Conservation (phyloP, 2,113 vertebrate species). For the Syngnathus typhle region DNA sequence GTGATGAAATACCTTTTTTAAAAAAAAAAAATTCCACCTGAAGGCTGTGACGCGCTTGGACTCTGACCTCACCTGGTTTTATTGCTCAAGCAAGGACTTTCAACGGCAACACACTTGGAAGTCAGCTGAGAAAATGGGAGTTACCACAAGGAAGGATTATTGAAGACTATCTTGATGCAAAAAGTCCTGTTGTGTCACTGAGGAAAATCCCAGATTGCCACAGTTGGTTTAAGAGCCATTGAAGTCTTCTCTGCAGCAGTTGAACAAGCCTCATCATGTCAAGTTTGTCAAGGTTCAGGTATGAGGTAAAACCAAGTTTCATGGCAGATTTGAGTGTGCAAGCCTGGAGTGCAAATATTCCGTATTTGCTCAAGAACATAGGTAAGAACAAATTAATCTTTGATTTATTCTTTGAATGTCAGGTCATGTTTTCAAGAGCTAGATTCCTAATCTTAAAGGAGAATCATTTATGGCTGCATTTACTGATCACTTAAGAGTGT, state of each 20-base stretch:
- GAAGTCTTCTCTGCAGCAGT: conserved; percentile 14
- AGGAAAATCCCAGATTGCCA: conserved; percentile 6
- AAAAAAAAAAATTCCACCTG: conserved; percentile 19
- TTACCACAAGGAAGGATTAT: background rate
- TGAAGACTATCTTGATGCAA: background rate
- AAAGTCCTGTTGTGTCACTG: background rate
- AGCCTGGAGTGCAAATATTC: conserved; percentile 33
- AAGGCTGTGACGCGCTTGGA: conserved; percentile 13
- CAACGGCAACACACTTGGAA: conserved; percentile 41
- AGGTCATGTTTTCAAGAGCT: conserved; percentile 7
- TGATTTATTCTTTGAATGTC: background rate
- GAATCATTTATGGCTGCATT: conserved; percentile 17
- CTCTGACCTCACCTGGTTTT: conserved; percentile 39
- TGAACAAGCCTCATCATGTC: conserved; percentile 65
- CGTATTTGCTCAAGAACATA: conserved; percentile 25
- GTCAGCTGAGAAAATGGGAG: background rate
- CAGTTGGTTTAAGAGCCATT: conserved; percentile 14
- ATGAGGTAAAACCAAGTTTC: conserved; percentile 32
- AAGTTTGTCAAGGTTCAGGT: conserved; percentile 42
- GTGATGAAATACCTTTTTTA: background rate
- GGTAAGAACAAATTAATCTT: conserved; percentile 48
- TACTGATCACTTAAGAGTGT: conserved; percentile 13
- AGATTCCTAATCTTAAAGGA: conserved; percentile 15
- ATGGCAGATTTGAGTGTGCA: conserved; percentile 48
- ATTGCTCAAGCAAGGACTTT: conserved; percentile 29